Evolutionary conservation across 1,140 invertebrate genomes (phyloP), one percentile per base, ranked within the genome.

Genomic region (Globodera ellingtonae): DNA sequence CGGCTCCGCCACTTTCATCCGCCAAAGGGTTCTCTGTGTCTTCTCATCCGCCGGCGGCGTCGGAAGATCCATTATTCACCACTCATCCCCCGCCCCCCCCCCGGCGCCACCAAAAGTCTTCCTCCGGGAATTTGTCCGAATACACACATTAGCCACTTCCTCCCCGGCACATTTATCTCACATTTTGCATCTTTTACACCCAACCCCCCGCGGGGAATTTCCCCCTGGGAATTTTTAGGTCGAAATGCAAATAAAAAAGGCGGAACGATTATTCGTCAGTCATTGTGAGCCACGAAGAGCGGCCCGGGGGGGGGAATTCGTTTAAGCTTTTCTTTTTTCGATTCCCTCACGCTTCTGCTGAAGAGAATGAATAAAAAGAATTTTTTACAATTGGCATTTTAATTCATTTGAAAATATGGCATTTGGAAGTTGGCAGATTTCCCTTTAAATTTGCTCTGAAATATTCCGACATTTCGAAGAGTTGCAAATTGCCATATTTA

Each of bases 131-230:
- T 70, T 70, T 15, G 8, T 70, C 46, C 67, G 35, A 35, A 47
- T 47, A 47, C 35, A 70, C 67, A 70, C 67, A 70, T 70, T 70
- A 70, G 67, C 67, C 67, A 70, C 67, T 18, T 67, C n/a, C 66
- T 18, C n/a, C 66, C 66, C 46, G 35, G 67, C 67, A 35, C 35
- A 70, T 70, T 70, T 70, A 70, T 70, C 67, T 70, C 9, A 47
- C 67, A 70, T 47, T 70, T 47, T 47, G 9, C 7, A 70, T 70
- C 67, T 70, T 47, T 70, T 47, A 70, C 67, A 70, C 67, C 46
- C 24, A 67, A 21, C 66, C 66, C 66, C 66, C 66, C 67, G 9
- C 8, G 24, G 18, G 46, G 46, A 44, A 70, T 7, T 10, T 70
- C 24, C 24, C 67, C 67, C 24, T 35, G n/a, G 67, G 67, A 18